Evolutionary conservation across 92 coral and sea anemone genomes (phyloP).

Genomic region (Phenganax stokvisi): DNA sequence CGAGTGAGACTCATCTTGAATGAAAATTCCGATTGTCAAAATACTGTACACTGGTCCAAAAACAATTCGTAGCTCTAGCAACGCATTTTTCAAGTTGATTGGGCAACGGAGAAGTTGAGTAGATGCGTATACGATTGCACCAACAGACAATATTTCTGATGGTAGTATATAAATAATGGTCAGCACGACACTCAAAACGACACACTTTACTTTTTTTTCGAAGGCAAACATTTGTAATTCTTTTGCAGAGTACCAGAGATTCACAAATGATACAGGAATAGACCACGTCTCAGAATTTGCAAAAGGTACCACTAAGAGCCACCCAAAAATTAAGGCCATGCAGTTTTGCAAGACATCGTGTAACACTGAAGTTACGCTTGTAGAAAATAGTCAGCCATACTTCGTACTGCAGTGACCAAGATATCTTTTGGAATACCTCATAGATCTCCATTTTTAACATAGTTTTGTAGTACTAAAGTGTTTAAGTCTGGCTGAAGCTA

Average conservation of each 20-base stretch:
- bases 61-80: constrained; percentile 34
- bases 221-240: neutral
- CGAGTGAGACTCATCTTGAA: neutral
- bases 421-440: neutral
- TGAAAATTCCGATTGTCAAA: constrained; percentile 3
- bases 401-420: constrained; percentile 12
- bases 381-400: constrained; percentile 52
- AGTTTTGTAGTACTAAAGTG: neutral
- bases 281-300: neutral
- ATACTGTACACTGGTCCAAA: constrained; percentile 31
- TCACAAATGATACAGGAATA: neutral
- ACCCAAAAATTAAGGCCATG: neutral
- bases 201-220: constrained; percentile 17
- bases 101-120: constrained; percentile 46
- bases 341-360: neutral
- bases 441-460: neutral
- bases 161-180: neutral
- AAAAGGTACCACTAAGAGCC: neutral
- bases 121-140: constrained; percentile 11
- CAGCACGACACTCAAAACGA: neutral
- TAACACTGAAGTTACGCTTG: constrained; percentile 47
- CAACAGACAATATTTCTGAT: neutral
- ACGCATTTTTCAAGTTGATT: neutral
- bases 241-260: neutral
- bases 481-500: neutral